Evolutionary conservation across 2,888 invertebrate genomes (phyloP), one percentile per base, ranked within the genome.

Genomic region (Pediacus dermestoides): DNA sequence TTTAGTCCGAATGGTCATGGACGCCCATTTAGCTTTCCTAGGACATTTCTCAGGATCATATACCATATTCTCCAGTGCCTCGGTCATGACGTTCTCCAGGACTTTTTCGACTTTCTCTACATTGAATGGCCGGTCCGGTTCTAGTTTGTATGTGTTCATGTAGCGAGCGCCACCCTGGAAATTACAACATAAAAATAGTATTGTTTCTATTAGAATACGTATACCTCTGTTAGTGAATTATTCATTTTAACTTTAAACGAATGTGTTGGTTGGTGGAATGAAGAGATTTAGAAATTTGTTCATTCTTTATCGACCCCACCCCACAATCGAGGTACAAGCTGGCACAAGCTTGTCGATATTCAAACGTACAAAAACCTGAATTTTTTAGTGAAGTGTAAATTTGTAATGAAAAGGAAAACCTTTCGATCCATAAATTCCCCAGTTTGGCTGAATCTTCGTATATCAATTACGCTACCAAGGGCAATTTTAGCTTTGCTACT

Each of bases 121-220:
- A 52, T 76, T 76, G 58, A 85, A 85, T 2, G 74, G 75, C 50
- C 76, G 78, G 39, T 75, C 74, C 1, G 85, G 70, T 39, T 80
- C 75, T 23, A 85, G 60, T 52, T 78, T 78, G 59, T 80, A 85
- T 1, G 79, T 78, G 36, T 85, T 84, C 63, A 78, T 76, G 58
- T 74, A 80, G 37, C 63, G 68, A 9, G 63, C 48, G n/a, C n/a
- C n/a, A 14, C 45, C 35, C 73, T 74, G 36, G 34, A 57, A 53
- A 25, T 21, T 12, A 46, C 10, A 8, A 31, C 32, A 26, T 3
- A 13, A 21, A 10, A 18, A 14, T 12, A 9, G 25, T n/a, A 13
- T 34, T 34, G 23, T 25, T 10, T 25, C 4, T 8, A 34, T 18
- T 7, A 18, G 21, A n/a, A 18, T 7, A 18, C n/a, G 21, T 18